These are phyloP conservation scores for Ornithoptera priamus DNA, from an alignment of 2,888 invertebrate species.

Conservation along the genomic window DNA sequence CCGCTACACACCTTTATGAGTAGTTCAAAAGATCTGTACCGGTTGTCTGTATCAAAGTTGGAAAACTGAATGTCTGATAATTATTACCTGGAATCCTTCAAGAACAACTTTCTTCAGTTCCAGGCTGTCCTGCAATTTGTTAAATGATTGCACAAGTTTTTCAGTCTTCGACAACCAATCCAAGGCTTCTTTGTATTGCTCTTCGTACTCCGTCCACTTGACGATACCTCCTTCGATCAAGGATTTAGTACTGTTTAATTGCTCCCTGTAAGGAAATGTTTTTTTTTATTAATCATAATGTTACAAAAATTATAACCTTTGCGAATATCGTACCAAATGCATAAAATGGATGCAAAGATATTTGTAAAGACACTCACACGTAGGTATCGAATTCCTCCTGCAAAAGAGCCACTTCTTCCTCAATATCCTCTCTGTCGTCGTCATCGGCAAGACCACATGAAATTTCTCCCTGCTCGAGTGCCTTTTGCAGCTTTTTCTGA, in stretches of 20 bases:
- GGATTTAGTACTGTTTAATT: constrained; percentile 88
- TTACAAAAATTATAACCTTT: neutral
- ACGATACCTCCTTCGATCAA: constrained; percentile 93
- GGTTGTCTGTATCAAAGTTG: too few relatives aligned
- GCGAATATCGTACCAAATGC: neutral
- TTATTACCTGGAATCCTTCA: constrained; percentile 89
- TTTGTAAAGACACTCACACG: constrained; percentile 76
- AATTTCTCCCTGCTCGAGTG: constrained; percentile 90
- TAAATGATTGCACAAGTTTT: constrained; percentile 91
- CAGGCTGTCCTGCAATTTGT: constrained; percentile 92
- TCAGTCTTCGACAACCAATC: constrained; percentile 95
- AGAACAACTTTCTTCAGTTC: constrained; percentile 94
- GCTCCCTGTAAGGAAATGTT: constrained; percentile 77
- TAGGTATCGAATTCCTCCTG: constrained; percentile 95
- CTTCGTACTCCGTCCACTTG: constrained; percentile 96
- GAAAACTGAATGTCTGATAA: neutral
- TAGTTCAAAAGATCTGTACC: too few relatives aligned
- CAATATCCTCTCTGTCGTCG: constrained; percentile 93
- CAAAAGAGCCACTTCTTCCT: constrained; percentile 93
- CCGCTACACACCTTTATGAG: too few relatives aligned
- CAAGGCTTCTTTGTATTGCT: constrained; percentile 92
- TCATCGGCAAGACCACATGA: constrained; percentile 92
- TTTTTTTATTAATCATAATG: neutral
- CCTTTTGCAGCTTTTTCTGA: constrained; percentile 89
- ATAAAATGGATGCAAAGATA: neutral